Evolutionary conservation across 1,140 invertebrate genomes (phyloP).

Genomic region (Zaprionus camerounensis): DNA sequence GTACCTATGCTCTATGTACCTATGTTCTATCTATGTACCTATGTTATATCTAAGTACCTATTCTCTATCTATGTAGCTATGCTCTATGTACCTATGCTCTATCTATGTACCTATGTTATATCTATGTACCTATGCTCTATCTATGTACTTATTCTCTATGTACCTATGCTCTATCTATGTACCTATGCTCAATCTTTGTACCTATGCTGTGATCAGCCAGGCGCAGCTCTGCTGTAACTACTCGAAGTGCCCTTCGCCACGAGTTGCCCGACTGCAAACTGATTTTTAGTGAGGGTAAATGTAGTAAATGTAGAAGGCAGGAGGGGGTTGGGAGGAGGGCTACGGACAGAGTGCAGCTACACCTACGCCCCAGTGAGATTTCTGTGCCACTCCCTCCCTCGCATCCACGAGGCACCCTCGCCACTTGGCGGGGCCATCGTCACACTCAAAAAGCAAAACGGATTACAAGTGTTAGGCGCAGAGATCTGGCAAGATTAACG

Average conservation of each 20-base stretch:
- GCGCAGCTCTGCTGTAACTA: conserved; percentile 6
- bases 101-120: too few relatives aligned
- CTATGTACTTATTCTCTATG: too few relatives aligned
- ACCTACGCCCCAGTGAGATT: conserved; percentile 14
- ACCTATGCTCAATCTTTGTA: neutral
- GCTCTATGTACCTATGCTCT: too few relatives aligned
- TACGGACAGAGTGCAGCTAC: conserved; percentile 17
- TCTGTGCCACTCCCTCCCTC: neutral
- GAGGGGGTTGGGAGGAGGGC: neutral
- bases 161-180: too few relatives aligned
- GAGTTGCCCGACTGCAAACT: conserved; percentile 29
- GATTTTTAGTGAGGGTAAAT: conserved; percentile 9
- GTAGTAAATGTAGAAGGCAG: neutral
- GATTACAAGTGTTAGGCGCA: conserved; percentile 52
- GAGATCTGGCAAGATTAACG: conserved; percentile 41
- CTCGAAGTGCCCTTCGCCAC: neutral
- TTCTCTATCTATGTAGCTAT: too few relatives aligned
- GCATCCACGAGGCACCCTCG: neutral
- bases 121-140: too few relatives aligned
- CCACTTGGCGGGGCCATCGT: conserved; percentile 1
- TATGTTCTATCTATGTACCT: too few relatives aligned
- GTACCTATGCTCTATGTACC: too few relatives aligned
- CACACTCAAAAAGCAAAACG: conserved; percentile 37
- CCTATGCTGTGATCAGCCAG: neutral
- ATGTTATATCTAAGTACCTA: too few relatives aligned